Conservation (phyloP, 2,888 invertebrate genomes). For the Synanthedon myopaeformis region DNA sequence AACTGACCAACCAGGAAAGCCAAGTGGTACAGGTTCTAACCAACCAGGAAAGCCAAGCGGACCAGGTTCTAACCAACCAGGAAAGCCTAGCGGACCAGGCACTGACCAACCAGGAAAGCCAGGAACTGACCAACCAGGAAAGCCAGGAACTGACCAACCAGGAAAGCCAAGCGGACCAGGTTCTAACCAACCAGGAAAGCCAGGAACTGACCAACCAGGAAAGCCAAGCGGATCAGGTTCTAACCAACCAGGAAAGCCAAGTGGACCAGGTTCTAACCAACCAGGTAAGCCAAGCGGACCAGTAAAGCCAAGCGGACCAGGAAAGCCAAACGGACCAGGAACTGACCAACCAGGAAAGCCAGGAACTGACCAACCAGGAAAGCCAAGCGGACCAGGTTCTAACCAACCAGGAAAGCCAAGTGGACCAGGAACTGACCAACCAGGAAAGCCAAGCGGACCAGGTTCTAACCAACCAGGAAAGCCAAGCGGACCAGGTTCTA, state of each 20-base stretch:
- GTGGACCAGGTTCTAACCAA: conserved; percentile 1
- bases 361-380: background rate
- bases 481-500: conserved; percentile 44
- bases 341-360: conserved; percentile 1
- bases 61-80: no score
- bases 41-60: no score
- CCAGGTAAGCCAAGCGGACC: conserved; percentile 7
- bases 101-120: no score
- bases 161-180: background rate
- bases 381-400: background rate
- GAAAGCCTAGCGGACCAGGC: no score
- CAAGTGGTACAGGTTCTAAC: no score
- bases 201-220: background rate
- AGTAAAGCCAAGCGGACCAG: no score
- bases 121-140: no score
- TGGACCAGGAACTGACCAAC: background rate
- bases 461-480: conserved; percentile 38
- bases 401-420: background rate
- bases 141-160: no score
- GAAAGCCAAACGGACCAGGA: background rate
- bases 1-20: no score
- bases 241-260: background rate
- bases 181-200: conserved; percentile 1
- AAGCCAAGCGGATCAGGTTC: background rate
- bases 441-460: conserved; percentile 25